Conservation (phyloP, 2,113 vertebrate species). For the Pandion haliaetus region DNA sequence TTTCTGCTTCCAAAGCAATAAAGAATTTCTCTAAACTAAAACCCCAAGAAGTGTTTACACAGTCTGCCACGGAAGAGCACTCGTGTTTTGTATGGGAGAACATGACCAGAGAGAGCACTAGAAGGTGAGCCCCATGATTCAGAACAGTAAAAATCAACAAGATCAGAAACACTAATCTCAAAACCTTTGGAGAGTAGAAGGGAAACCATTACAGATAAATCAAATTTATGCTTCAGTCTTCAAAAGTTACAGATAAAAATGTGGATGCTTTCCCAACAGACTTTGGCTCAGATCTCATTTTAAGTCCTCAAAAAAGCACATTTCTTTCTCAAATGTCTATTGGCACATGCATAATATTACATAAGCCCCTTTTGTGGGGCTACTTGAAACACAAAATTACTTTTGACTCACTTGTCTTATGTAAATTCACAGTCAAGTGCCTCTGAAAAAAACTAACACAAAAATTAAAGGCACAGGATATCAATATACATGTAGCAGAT, state of each 20-base stretch:
- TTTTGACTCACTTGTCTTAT: not conserved
- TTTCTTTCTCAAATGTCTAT: conserved; percentile 5
- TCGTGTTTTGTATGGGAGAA: not conserved
- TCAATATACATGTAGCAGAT: not conserved
- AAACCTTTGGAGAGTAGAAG: not conserved
- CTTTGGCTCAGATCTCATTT: not conserved
- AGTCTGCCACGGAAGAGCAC: not conserved
- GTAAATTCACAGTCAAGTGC: not conserved
- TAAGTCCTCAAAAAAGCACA: not conserved
- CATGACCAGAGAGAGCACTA: not conserved
- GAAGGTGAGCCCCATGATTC: not conserved
- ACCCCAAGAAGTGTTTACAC: not conserved
- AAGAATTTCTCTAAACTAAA: not conserved
- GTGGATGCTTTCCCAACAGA: not conserved
- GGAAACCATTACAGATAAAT: not conserved
- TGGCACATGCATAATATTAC: not conserved
- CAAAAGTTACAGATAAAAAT: not conserved
- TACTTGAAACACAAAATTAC: conserved; percentile 8
- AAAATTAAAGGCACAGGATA: not conserved
- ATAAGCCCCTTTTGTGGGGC: not conserved
- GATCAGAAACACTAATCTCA: not conserved
- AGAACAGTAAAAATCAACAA: not conserved
- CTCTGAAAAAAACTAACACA: not conserved
- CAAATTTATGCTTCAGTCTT: not conserved
- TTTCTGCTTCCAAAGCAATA: not conserved